phyloP scores from a whole-genome alignment of 2,113 vertebrate species.

The Crotalus horridus region DNA sequence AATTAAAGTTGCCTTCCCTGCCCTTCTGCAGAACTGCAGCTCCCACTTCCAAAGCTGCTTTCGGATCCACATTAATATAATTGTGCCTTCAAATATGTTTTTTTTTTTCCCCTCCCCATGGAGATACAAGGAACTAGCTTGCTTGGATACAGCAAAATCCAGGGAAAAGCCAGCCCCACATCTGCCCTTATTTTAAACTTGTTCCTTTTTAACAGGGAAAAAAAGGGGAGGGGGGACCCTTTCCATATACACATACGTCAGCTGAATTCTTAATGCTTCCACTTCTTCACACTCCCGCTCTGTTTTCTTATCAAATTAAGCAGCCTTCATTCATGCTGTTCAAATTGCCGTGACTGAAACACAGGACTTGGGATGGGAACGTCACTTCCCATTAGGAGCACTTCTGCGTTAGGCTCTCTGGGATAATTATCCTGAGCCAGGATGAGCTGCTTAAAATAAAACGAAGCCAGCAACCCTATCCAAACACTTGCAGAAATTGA shows the following conservation, averaged over 20 bases:
- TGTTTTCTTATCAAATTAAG: slow-evolving; percentile 21
- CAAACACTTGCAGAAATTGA: background rate
- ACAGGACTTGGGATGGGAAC: background rate
- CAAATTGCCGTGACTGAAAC: slow-evolving; percentile 11
- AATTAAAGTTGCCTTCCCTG: background rate
- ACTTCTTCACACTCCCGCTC: slow-evolving; percentile 8
- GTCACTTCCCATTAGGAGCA: slow-evolving; percentile 29
- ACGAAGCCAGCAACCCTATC: background rate
- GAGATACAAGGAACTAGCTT: background rate
- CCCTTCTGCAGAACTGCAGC: background rate
- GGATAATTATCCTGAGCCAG: background rate
- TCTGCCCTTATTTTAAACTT: background rate
- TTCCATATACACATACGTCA: background rate
- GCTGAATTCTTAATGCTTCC: slow-evolving; percentile 30
- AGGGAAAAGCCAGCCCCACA: background rate
- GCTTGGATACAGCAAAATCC: background rate
- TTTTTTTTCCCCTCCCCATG: accelerated
- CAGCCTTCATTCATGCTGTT: slow-evolving; percentile 22
- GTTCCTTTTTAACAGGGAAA: background rate
- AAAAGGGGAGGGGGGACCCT: background rate
- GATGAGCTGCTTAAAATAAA: background rate
- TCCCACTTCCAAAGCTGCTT: background rate
- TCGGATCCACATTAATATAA: background rate
- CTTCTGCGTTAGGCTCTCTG: background rate
- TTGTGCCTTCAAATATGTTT: background rate